Base-by-base conservation (phyloP, 2,888 invertebrate species). In the Hydriomena furcata region DNA sequence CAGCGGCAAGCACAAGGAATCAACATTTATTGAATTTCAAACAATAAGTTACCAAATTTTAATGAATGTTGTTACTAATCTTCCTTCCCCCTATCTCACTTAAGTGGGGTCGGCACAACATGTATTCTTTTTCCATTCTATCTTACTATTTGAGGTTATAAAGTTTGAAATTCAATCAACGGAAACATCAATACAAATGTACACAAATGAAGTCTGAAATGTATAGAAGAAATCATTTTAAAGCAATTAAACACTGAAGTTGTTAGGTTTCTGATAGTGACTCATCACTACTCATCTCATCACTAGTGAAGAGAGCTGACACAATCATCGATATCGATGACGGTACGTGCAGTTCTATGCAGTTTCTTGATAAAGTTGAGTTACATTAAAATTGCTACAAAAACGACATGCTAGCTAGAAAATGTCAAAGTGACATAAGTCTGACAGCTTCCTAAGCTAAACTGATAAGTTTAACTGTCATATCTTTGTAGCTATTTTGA, bases 1-100 rank as follows among this genome's bases (percentile, higher is more conserved):
- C 71, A 84, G 86, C 83, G 78, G 79, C 84, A 76, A 86, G 85
- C 86, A 82, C 77, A 80, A 73, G 55, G 61, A 56, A 50, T 17
- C 34, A 37, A 60, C 58, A 60, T 52, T 44, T 48, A 60, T 59
- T 64, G 63, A 63, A 60, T 50, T 55, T 50, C 12, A 51, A 48
- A 34, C 7, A 27, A 20, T 4, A 17, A 17, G 4, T 20, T 8
- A 6, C 17, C 5, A n/a, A n/a, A n/a, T n/a, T n/a, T n/a, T n/a
- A n/a, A n/a, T n/a, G n/a, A n/a, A n/a, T n/a, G n/a, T n/a, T n/a
- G n/a, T n/a, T n/a, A n/a, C n/a, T n/a, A n/a, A n/a, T n/a, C n/a
- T n/a, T n/a, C n/a, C n/a, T n/a, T n/a, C n/a, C n/a, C n/a, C n/a
- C n/a, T n/a, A n/a, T n/a, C n/a, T n/a, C n/a, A n/a, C n/a, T n/a